Evolutionary conservation across 2,113 vertebrate species (phyloP).

Genomic region (Leptocoma aspasia): DNA sequence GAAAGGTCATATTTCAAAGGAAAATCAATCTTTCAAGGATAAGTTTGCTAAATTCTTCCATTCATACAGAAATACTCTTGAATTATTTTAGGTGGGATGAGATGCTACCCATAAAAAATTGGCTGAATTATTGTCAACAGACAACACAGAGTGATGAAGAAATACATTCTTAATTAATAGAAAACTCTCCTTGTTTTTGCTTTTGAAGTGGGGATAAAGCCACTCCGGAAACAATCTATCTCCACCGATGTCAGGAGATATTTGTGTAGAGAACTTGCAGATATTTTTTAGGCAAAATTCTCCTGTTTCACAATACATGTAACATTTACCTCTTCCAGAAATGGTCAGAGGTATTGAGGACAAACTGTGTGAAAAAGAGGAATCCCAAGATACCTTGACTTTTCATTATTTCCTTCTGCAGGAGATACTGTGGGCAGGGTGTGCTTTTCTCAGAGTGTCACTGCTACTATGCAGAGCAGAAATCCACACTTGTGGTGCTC

Average conservation of each 20-base stretch:
- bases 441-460: background rate
- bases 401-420: background rate
- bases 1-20: background rate
- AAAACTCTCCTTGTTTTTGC: background rate
- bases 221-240: background rate
- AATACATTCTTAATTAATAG: background rate
- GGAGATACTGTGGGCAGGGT: background rate
- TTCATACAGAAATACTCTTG: background rate
- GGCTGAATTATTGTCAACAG: background rate
- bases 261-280: background rate
- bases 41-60: background rate
- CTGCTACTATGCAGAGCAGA: background rate
- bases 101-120: background rate
- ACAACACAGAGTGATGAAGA: background rate
- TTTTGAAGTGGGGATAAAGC: background rate
- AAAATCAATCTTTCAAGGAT: background rate
- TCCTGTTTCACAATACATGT: background rate
- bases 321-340: background rate
- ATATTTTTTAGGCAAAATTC: background rate
- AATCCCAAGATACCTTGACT: background rate
- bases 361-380: background rate
- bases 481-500: background rate
- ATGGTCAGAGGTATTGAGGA: background rate
- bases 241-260: background rate
- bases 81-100: background rate